Percentiles rank a stretch among this genome's conserved stretches.
Conservation (phyloP, 2,797 vertebrate species). For the Neomorphus geoffroyi region DNA sequence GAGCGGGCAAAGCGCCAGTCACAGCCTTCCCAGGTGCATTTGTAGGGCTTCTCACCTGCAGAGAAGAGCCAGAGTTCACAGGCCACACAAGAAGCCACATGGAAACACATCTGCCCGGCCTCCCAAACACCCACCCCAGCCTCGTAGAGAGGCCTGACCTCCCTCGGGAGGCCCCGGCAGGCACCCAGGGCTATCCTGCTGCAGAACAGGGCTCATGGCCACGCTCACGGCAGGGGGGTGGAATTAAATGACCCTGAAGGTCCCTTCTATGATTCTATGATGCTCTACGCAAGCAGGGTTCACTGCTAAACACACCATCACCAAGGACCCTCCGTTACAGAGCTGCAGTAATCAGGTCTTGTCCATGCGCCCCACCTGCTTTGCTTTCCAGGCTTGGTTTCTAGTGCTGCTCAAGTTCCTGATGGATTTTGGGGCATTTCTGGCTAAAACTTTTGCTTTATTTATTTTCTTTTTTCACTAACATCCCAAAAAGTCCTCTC, state of each 20-base stretch:
- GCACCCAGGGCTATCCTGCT: background rate
- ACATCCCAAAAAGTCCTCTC: background rate
- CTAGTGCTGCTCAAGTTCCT: background rate
- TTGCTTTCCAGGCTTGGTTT: background rate
- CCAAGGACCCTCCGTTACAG: too few species aligned
- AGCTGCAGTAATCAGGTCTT: background rate
- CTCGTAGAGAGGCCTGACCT: rapidly evolving
- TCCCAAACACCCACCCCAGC: rapidly evolving
- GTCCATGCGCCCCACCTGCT: rapidly evolving
- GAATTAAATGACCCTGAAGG: too few species aligned
- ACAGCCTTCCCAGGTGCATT: conserved; percentile 90
- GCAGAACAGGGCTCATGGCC: background rate
- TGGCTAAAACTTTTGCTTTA: background rate
- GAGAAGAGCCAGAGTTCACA: background rate
- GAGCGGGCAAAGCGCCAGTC: conserved; percentile 94
- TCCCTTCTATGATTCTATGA: background rate
- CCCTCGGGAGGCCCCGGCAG: background rate
- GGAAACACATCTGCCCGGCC: rapidly evolving
- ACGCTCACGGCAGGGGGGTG: too few species aligned
- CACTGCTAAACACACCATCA: background rate
- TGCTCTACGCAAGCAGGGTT: rapidly evolving
- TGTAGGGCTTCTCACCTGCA: conserved; percentile 91
- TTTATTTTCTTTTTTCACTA: background rate
- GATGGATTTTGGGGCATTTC: background rate
- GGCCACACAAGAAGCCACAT: rapidly evolving